phyloP scores from a whole-genome alignment of 1,140 invertebrate species.

The Limonius californicus region DNA sequence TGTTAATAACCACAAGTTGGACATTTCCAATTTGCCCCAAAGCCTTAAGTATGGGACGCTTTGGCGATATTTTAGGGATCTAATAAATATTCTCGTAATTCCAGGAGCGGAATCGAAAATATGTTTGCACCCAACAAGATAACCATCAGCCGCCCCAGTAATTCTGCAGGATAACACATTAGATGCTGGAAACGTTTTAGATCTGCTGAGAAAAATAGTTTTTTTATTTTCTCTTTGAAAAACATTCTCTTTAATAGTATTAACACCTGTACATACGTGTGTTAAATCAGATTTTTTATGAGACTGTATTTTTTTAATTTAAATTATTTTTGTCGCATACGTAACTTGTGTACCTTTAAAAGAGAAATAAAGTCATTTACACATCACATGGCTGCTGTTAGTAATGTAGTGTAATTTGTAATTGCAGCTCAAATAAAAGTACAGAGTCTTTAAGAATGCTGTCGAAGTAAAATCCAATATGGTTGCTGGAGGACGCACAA shows the following conservation, averaged over 20 bases:
- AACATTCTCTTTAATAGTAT: not conserved
- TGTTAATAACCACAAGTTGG: slow-evolving; percentile 61
- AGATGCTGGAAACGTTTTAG: not conserved
- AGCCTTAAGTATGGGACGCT: slow-evolving; percentile 62
- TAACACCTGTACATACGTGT: not conserved
- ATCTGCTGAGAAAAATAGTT: not conserved
- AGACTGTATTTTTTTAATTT: slow-evolving; percentile 1
- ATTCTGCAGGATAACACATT: slow-evolving; percentile 39
- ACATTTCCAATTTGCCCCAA: slow-evolving; percentile 57
- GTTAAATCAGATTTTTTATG: not conserved
- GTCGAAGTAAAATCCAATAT: too few relatives aligned
- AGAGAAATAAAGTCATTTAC: not conserved
- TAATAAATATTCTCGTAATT: too few relatives aligned
- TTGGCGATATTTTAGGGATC: too few relatives aligned
- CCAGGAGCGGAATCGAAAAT: slow-evolving; percentile 38
- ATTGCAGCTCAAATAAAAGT: too few relatives aligned
- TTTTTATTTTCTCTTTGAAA: not conserved
- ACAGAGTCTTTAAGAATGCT: too few relatives aligned
- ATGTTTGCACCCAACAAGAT: slow-evolving; percentile 44
- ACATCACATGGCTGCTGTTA: not conserved
- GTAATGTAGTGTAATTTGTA: too few relatives aligned
- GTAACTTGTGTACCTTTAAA: not conserved
- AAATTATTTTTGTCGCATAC: not conserved
- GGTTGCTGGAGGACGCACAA: too few relatives aligned
- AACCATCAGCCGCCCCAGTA: slow-evolving; percentile 37